A percentile compares a stretch with the other conserved stretches of the same genome.
phyloP scores from a whole-genome alignment of 2,113 vertebrate species.

The Paramisgurnus dabryanus region DNA sequence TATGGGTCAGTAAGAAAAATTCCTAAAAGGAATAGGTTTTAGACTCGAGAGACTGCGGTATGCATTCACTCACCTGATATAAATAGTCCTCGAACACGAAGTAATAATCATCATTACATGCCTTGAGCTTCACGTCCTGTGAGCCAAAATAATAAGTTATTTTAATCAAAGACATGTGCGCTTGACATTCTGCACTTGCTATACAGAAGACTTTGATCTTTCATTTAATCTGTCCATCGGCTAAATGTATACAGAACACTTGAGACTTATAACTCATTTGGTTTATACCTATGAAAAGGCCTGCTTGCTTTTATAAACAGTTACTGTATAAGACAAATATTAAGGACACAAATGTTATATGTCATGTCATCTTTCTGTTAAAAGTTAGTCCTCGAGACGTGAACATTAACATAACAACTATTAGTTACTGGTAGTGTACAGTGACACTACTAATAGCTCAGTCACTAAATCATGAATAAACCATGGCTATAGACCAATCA shows the following conservation, averaged over 20 bases:
- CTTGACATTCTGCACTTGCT: background rate
- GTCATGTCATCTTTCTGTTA: too few species aligned
- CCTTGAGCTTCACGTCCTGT: constrained; percentile 97
- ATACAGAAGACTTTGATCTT: background rate
- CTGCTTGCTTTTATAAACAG: too few species aligned
- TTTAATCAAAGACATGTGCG: background rate
- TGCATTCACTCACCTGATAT: constrained; percentile 86
- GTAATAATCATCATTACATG: constrained; percentile 98
- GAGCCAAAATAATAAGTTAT: background rate
- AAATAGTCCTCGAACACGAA: constrained; percentile 99
- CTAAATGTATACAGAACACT: constrained; percentile 1
- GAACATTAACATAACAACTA: too few species aligned
- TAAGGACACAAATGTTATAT: too few species aligned
- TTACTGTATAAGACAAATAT: too few species aligned
- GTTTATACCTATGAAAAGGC: too few species aligned
- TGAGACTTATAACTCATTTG: too few species aligned
- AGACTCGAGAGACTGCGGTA: background rate
- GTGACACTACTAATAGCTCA: too few species aligned
- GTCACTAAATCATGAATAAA: too few species aligned
- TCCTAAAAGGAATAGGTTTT: background rate
- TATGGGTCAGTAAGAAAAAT: background rate
- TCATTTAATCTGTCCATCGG: background rate
- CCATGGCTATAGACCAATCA: too few species aligned
- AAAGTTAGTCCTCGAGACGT: too few species aligned
- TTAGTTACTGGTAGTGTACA: too few species aligned